Evolutionary conservation across 2,888 invertebrate genomes (phyloP).

Genomic region (Amaurobius ferox): DNA sequence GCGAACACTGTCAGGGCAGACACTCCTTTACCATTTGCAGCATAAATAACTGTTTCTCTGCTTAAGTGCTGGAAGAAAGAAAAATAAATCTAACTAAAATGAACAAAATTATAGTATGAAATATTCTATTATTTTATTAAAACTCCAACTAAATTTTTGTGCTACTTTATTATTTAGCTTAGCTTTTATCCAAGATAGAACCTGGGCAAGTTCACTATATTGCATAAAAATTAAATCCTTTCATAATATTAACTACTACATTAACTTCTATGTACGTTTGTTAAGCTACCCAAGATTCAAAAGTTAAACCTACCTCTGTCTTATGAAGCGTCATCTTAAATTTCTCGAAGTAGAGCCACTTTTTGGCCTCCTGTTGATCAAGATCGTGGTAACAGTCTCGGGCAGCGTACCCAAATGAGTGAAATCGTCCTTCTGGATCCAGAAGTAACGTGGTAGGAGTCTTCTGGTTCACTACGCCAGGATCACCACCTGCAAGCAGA

Average conservation of each 20-base stretch:
- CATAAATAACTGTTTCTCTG: conserved; percentile 78
- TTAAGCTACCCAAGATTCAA: too few species aligned
- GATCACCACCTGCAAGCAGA: conserved; percentile 76
- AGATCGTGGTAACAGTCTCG: conserved; percentile 80
- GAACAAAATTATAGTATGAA: too few species aligned
- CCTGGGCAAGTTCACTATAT: too few species aligned
- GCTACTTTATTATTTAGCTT: too few species aligned
- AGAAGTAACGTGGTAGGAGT: conserved; percentile 80
- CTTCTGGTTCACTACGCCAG: conserved; percentile 81
- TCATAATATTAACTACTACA: too few species aligned
- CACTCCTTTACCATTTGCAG: conserved; percentile 79
- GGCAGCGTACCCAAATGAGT: conserved; percentile 80
- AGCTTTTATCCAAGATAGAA: too few species aligned
- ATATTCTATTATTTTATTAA: too few species aligned
- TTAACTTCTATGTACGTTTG: too few species aligned
- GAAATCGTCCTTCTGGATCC: conserved; percentile 79
- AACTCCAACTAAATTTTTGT: too few species aligned
- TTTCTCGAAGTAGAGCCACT: conserved; percentile 81
- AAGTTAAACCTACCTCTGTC: conserved; percentile 77
- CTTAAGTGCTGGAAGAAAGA: conserved; percentile 78
- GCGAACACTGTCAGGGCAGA: conserved; percentile 80
- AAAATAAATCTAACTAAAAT: not conserved
- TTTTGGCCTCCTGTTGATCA: conserved; percentile 79
- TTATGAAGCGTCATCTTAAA: conserved; percentile 81
- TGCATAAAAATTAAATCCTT: too few species aligned